phyloP scores from a whole-genome alignment of 2,797 vertebrate species.

The Parotocinclus haroldoi region DNA sequence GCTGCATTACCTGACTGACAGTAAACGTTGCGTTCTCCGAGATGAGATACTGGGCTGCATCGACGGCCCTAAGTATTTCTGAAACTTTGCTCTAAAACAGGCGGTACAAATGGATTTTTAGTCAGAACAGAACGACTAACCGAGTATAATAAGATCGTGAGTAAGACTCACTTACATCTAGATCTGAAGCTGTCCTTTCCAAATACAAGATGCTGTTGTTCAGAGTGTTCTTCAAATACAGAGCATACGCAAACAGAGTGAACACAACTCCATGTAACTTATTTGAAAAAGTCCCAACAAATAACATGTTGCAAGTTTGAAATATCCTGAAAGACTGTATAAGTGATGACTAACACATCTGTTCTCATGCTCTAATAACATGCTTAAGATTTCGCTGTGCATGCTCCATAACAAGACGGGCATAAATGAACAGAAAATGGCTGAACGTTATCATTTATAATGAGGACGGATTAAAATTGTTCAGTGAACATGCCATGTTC shows the following conservation, averaged over 20 bases:
- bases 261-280: too few species aligned
- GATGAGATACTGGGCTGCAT: constrained; percentile 82
- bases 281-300: too few species aligned
- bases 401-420: not conserved
- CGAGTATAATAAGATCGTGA: not conserved
- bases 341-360: not conserved
- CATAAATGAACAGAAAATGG: not conserved
- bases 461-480: too few species aligned
- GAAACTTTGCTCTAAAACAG: constrained; percentile 78
- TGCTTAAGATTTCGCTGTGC: too few species aligned
- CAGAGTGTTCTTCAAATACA: constrained; percentile 72
- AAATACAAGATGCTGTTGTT: constrained; percentile 80
- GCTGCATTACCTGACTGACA: constrained; percentile 72
- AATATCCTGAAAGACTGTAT: too few species aligned
- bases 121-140: too few species aligned
- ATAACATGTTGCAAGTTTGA: too few species aligned
- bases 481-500: too few species aligned
- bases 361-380: not conserved
- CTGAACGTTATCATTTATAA: too few species aligned
- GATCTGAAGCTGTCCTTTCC: constrained; percentile 73
- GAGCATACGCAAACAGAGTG: not conserved
- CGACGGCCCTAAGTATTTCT: constrained; percentile 69
- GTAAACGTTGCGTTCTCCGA: constrained; percentile 75
- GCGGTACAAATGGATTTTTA: too few species aligned
- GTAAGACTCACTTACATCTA: constrained; percentile 70